phyloP scores from a whole-genome alignment of 2,113 vertebrate species.

The Heterotis niloticus region DNA sequence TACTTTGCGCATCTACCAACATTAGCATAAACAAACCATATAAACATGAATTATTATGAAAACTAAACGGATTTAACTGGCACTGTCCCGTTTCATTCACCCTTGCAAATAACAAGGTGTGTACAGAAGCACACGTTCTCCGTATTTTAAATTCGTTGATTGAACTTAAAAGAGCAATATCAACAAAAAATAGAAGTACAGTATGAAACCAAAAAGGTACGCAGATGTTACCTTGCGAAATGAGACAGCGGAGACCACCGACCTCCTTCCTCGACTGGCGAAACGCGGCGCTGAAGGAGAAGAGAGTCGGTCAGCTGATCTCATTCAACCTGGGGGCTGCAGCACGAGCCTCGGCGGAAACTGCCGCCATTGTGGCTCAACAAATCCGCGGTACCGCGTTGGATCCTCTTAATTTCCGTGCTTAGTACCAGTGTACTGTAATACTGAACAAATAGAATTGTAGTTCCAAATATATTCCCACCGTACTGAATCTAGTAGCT shows the following conservation, averaged over 20 bases:
- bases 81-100: not conserved
- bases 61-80: not conserved
- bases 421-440: not conserved
- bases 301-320: conserved; percentile 65
- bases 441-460: not conserved
- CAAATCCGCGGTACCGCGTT: conserved; percentile 11
- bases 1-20: not conserved
- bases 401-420: not conserved
- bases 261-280: conserved; percentile 24
- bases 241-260: conserved; percentile 35
- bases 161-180: not conserved
- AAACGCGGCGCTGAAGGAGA: conserved; percentile 47
- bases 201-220: not conserved
- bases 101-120: not conserved
- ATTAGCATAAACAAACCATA: not conserved
- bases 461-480: not conserved
- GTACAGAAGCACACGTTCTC: not conserved
- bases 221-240: conserved; percentile 45
- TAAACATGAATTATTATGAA: not conserved
- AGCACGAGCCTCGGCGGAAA: not conserved
- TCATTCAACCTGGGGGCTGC: conserved; percentile 51
- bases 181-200: fast-evolving
- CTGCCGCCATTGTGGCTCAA: conserved; percentile 30
- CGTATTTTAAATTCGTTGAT: not conserved
- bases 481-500: too few species aligned